Conservation (phyloP, 2,888 invertebrate genomes). For the Lissocephala sabroskyi region DNA sequence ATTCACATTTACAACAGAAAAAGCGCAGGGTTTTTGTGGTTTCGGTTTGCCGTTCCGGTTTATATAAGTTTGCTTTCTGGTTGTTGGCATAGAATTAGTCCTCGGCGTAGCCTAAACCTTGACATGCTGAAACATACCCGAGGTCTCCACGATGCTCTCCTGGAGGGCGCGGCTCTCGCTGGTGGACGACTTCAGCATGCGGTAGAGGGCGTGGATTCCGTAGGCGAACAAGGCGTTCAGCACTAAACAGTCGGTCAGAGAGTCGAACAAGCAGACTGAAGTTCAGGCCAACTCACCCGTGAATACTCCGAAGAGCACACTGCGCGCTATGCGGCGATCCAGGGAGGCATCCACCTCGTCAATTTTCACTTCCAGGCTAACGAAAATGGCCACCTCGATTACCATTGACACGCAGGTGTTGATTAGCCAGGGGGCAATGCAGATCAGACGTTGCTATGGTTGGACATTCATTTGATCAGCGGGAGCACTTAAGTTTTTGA, state of each 20-base stretch:
- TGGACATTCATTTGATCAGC: neutral
- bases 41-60: constrained; percentile 13
- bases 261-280: too few relatives aligned
- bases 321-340: constrained; percentile 64
- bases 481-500: neutral
- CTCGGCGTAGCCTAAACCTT: constrained; percentile 42
- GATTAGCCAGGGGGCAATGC: constrained; percentile 68
- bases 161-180: constrained; percentile 59
- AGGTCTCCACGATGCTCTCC: constrained; percentile 62
- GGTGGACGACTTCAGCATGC: constrained; percentile 51
- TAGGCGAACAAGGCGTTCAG: constrained; percentile 61
- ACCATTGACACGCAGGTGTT: constrained; percentile 57
- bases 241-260: constrained; percentile 27
- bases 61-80: constrained; percentile 38
- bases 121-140: constrained; percentile 67
- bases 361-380: constrained; percentile 64
- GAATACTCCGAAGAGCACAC: constrained; percentile 63
- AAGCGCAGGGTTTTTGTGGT: too few relatives aligned
- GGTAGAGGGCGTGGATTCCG: constrained; percentile 62
- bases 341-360: constrained; percentile 64
- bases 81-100: constrained; percentile 17
- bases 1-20: too few relatives aligned
- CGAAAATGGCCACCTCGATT: constrained; percentile 58
- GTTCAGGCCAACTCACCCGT: constrained; percentile 48
- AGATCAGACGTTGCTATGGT: constrained; percentile 61